These are phyloP conservation scores for Poecilia picta DNA, from an alignment of 2,797 vertebrate species.

Conservation along the genomic window DNA sequence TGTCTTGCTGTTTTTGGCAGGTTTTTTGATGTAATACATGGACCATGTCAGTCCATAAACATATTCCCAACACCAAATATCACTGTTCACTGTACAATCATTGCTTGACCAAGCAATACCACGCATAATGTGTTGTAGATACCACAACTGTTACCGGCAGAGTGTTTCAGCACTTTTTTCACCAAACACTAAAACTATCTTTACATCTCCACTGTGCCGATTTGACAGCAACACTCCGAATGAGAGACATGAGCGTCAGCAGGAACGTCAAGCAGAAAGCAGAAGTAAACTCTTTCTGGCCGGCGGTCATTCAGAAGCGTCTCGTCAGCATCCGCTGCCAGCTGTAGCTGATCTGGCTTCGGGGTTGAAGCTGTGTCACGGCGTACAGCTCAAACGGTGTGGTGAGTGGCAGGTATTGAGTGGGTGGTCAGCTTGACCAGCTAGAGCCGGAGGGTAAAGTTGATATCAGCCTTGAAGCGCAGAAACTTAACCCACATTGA, in stretches of 20 bases:
- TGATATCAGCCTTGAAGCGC: conserved; percentile 28
- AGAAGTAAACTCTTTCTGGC: conserved; percentile 13
- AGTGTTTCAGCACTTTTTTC: background rate
- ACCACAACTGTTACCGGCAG: background rate
- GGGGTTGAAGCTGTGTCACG: conserved; percentile 27
- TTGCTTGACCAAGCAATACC: background rate
- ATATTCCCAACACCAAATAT: background rate
- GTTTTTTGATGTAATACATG: background rate
- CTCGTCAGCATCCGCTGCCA: conserved; percentile 28
- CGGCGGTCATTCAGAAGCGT: conserved; percentile 13
- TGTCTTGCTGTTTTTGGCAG: background rate
- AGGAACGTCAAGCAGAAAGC: conserved; percentile 3
- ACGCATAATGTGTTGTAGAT: background rate
- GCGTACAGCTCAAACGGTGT: conserved; percentile 28
- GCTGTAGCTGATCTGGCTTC: conserved; percentile 18
- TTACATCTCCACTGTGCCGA: background rate
- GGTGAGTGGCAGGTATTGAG: conserved; percentile 54
- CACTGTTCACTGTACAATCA: background rate
- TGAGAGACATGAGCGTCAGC: background rate
- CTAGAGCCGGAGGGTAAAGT: conserved; percentile 33
- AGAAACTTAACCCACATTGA: background rate
- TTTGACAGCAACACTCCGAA: conserved; percentile 13
- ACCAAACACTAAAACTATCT: background rate
- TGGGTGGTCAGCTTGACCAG: conserved; percentile 44
- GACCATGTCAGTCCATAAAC: background rate